Evolutionary conservation across 2,113 vertebrate species (phyloP).

Genomic region (Saguinus imperator): DNA sequence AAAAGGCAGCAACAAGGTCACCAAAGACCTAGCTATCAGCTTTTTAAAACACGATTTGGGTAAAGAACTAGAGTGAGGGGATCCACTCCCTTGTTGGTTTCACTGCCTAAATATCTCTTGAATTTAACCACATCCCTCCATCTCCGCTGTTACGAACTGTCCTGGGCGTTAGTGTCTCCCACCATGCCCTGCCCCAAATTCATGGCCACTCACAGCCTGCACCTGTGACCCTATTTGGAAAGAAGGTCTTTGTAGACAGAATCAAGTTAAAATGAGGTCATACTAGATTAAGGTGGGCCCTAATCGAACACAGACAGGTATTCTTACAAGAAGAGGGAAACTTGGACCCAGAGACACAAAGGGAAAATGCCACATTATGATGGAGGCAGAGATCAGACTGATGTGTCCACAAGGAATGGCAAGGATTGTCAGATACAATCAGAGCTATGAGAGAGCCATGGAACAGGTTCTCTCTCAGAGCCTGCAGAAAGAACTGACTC

Average conservation of each 20-base stretch:
- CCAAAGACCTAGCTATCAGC: neutral
- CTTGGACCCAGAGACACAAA: neutral
- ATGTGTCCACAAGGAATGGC: fast-evolving
- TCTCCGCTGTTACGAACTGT: neutral
- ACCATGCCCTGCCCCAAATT: neutral
- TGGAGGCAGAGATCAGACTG: neutral
- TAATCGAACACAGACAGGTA: neutral
- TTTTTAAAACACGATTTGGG: neutral
- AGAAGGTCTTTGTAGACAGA: neutral
- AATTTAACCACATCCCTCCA: neutral
- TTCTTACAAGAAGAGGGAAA: neutral
- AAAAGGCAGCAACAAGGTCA: neutral
- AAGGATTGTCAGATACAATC: too few relatives aligned
- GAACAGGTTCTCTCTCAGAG: fast-evolving
- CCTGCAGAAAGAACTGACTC: too few relatives aligned
- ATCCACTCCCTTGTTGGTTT: neutral
- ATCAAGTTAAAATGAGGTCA: neutral
- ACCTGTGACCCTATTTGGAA: neutral
- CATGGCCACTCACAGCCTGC: neutral
- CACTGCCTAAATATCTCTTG: neutral
- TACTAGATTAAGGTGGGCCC: neutral
- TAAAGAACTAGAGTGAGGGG: neutral
- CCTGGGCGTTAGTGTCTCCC: too few relatives aligned
- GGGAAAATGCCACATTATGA: neutral
- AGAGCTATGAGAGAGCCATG: neutral